A percentile compares a stretch with the other conserved stretches of the same genome.
Conservation (phyloP, 2,888 invertebrate genomes). For the Dryobotodes eremita region DNA sequence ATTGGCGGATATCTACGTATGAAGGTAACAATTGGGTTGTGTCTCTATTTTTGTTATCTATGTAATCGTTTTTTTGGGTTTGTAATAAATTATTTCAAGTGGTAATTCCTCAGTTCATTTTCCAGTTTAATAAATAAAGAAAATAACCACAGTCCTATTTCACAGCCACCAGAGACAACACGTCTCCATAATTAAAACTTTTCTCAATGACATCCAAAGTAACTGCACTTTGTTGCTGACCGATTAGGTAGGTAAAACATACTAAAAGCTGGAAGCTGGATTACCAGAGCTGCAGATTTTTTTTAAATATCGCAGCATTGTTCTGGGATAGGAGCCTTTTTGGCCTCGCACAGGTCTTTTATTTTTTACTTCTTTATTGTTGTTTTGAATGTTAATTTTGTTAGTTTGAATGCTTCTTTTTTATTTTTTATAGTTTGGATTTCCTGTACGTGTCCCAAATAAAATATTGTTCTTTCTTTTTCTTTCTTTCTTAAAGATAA, state of each 20-base stretch:
- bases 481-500: too few species aligned
- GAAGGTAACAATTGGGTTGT: constrained; percentile 53
- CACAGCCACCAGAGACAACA: not conserved
- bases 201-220: not conserved
- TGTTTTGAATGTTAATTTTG: too few species aligned
- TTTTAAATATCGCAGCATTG: too few species aligned
- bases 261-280: not conserved
- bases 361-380: too few species aligned
- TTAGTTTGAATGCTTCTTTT: too few species aligned
- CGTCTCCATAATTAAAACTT: not conserved
- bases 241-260: not conserved
- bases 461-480: too few species aligned
- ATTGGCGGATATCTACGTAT: constrained; percentile 44
- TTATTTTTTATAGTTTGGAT: too few species aligned
- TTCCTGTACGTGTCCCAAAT: too few species aligned
- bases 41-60: constrained; percentile 33
- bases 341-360: too few species aligned
- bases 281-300: too few species aligned
- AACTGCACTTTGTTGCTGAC: not conserved
- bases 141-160: not conserved
- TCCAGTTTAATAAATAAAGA: not conserved
- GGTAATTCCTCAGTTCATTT: too few species aligned
- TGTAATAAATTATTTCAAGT: not conserved
- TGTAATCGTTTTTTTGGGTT: not conserved
- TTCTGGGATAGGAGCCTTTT: too few species aligned